These are phyloP conservation scores for Brachypterus glaber DNA, from an alignment of 2,888 invertebrate genomes.

Conservation along the genomic window DNA sequence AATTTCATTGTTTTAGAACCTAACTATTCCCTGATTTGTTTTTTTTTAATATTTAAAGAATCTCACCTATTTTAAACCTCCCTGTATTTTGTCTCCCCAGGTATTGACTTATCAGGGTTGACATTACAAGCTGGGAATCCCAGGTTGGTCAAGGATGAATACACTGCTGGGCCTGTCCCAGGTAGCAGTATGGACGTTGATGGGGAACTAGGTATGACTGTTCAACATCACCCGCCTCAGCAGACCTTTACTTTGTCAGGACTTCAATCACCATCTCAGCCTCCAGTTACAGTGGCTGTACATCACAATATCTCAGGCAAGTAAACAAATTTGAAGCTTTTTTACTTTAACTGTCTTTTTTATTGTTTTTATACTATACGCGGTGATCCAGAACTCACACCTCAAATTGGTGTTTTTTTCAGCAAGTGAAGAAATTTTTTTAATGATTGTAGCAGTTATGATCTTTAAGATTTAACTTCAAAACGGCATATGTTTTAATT, in stretches of 20 bases:
- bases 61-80: no score
- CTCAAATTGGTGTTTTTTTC: no score
- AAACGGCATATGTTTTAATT: no score
- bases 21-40: no score
- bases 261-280: slow-evolving; percentile 25
- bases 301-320: no score
- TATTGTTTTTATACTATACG: slow-evolving; percentile 9
- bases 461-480: no score
- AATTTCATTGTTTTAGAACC: no score
- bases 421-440: no score
- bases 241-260: slow-evolving; percentile 48
- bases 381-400: no score
- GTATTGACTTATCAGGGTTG: slow-evolving; percentile 89
- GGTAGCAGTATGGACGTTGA: slow-evolving; percentile 50
- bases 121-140: slow-evolving; percentile 73
- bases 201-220: slow-evolving; percentile 52
- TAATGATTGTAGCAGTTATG: no score
- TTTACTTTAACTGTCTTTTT: slow-evolving; percentile 2
- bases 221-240: slow-evolving; percentile 61
- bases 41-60: no score
- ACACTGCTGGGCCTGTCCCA: slow-evolving; percentile 56
- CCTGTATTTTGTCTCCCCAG: slow-evolving; percentile 97
- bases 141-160: slow-evolving; percentile 86
- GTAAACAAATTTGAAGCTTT: slow-evolving; percentile 23
- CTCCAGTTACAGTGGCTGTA: no score